Evolutionary conservation across 2,113 vertebrate genomes (phyloP).

Genomic region (Cairina moschata): DNA sequence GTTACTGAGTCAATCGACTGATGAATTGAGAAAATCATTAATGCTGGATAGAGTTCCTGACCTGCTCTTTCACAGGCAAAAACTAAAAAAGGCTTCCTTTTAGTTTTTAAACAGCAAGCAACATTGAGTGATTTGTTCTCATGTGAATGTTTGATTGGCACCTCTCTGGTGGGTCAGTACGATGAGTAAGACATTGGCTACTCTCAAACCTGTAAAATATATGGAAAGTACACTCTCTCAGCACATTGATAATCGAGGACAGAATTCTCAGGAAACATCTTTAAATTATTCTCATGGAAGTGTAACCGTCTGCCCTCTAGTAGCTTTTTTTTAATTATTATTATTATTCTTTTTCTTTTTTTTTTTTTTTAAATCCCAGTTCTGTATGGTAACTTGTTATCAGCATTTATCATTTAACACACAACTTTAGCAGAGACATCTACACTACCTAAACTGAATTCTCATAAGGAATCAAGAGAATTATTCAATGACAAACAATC

Average conservation of each 20-base stretch:
- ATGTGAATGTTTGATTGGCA: not conserved
- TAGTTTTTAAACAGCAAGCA: not conserved
- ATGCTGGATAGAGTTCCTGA: not conserved
- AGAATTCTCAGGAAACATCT: not conserved
- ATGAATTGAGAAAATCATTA: conserved; percentile 38
- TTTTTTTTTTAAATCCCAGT: not conserved
- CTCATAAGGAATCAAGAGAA: not conserved
- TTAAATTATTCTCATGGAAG: conserved; percentile 18
- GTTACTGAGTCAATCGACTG: conserved; percentile 19
- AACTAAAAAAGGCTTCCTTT: conserved; percentile 13
- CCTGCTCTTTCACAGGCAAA: conserved; percentile 38
- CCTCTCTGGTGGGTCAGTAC: not conserved
- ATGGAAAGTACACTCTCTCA: not conserved
- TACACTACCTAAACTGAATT: not conserved
- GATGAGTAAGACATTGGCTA: not conserved
- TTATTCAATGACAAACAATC: not conserved
- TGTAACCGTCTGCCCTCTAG: not conserved
- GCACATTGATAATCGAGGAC: not conserved
- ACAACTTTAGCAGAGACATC: not conserved
- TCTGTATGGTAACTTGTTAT: not conserved
- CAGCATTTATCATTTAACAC: not conserved
- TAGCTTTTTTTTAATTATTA: not conserved
- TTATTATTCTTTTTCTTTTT: no score
- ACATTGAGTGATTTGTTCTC: not conserved
- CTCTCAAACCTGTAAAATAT: not conserved